These are phyloP conservation scores for Chymomyza procnemis DNA, from an alignment of 2,888 invertebrate genomes.

Conservation along the genomic window DNA sequence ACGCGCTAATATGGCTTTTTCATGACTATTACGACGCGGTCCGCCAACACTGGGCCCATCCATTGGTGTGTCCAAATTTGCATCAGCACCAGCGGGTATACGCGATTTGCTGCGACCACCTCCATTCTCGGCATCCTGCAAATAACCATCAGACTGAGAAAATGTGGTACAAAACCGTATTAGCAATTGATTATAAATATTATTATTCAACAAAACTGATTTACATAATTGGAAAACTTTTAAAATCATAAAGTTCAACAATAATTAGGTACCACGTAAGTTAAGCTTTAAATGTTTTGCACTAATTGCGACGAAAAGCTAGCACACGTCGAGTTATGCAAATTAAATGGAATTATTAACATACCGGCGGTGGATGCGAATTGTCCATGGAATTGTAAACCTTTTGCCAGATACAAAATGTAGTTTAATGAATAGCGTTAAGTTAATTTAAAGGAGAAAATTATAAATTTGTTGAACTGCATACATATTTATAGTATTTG, in stretches of 20 bases:
- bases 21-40: constrained; percentile 79
- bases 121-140: constrained; percentile 76
- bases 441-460: constrained; percentile 37
- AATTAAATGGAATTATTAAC: constrained; percentile 70
- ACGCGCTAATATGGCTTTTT: constrained; percentile 90
- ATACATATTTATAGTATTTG: constrained; percentile 18
- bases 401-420: constrained; percentile 72
- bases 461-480: constrained; percentile 6
- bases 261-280: neutral
- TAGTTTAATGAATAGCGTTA: constrained; percentile 46
- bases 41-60: constrained; percentile 57
- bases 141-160: constrained; percentile 75
- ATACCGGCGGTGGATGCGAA: constrained; percentile 80
- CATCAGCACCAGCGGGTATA: constrained; percentile 41
- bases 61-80: constrained; percentile 51
- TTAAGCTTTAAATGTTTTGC: constrained; percentile 8
- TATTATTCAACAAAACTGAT: neutral
- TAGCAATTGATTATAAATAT: constrained; percentile 13
- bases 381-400: constrained; percentile 85
- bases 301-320: neutral
- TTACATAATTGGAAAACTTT: neutral
- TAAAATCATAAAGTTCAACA: neutral
- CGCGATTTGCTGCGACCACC: constrained; percentile 51
- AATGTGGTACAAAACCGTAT: constrained; percentile 40
- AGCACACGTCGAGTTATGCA: constrained; percentile 1